These are phyloP conservation scores for Xiphorhynchus elegans DNA, from an alignment of 2,113 vertebrate species.

Conservation along the genomic window DNA sequence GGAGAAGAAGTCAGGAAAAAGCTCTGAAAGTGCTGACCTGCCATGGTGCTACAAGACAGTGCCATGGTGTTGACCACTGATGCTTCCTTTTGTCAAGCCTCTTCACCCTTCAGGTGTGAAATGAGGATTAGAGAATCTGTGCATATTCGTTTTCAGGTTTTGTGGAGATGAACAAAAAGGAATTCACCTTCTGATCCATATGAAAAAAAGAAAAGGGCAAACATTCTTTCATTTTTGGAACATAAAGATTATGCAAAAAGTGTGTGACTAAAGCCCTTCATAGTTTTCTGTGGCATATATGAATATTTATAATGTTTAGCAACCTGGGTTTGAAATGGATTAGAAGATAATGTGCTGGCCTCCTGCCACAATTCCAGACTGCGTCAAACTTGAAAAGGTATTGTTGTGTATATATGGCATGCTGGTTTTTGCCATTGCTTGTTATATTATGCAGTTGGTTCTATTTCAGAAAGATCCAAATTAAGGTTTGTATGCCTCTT, in stretches of 20 bases:
- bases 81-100: constrained; percentile 59
- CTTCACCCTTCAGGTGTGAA: constrained; percentile 74
- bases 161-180: constrained; percentile 76
- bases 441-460: constrained; percentile 45
- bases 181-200: constrained; percentile 72
- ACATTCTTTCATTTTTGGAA: constrained; percentile 73
- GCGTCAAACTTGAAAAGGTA: constrained; percentile 38
- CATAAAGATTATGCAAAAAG: constrained; percentile 78
- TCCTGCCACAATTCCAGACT: constrained; percentile 67
- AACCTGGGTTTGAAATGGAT: constrained; percentile 72
- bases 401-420: constrained; percentile 29
- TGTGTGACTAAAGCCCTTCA: constrained; percentile 73
- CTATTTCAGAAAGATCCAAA: constrained; percentile 56
- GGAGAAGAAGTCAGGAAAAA: constrained; percentile 6
- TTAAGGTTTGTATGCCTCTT: constrained; percentile 51
- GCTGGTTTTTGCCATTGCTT: constrained; percentile 51
- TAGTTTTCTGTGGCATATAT: constrained; percentile 74
- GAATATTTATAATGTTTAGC: constrained; percentile 81
- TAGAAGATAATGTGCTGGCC: constrained; percentile 72
- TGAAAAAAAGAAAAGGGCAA: constrained; percentile 60
- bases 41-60: neutral
- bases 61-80: constrained; percentile 16
- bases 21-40: neutral
- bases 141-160: constrained; percentile 74
- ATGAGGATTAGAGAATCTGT: constrained; percentile 77